Evolutionary conservation across 2,888 invertebrate species (phyloP), one percentile per base, ranked within the genome.

Genomic region (Temnothorax ravouxi): DNA sequence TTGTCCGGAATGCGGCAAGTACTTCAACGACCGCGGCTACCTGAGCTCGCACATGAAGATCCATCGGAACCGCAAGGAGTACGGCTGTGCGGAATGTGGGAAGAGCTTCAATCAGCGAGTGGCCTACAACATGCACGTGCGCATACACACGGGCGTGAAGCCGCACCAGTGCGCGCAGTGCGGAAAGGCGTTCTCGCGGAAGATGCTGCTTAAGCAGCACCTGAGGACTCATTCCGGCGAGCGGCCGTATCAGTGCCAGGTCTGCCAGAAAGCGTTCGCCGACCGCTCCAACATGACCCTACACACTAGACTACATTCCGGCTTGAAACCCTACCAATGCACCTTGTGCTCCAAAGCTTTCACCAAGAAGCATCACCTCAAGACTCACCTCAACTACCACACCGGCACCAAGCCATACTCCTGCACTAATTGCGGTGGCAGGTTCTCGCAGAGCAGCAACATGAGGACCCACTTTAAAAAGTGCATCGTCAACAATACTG

Each of bases 401-500:
- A 97, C 97, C 0, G 98, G 98, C 0, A 96, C 97, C 76, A 97
- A 98, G 92, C 98, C 98, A 0, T 98, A 98, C 93, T 95, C 96
- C n/a, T 97, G 97, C 92, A 96, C 96, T 34, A 96, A 96, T 76
- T 98, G 98, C 93, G 96, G 96, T 18, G 96, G 98, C 56, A 96
- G 97, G 15, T 98, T 98, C 93, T 97, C 98, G 0, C 98, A 98
- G 94, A 97, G 97, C 69, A 97, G 97, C 90, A 98, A 98, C 92
- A 98, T 98, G 98, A 96, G 98, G 88, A 98, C 98, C 0, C 98
- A 98, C 93, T 96, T 96, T 92, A 98, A 98, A 94, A 98, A 98
- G 93, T 98, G 98, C 91, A 61, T 89, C 3, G 38, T 87, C 38
- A 88, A 77, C 21, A 86, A 86, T 50, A 69, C 81, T 4, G 64